Conservation (phyloP, 2,888 invertebrate species). For the Ryuthela nishihirai region DNA sequence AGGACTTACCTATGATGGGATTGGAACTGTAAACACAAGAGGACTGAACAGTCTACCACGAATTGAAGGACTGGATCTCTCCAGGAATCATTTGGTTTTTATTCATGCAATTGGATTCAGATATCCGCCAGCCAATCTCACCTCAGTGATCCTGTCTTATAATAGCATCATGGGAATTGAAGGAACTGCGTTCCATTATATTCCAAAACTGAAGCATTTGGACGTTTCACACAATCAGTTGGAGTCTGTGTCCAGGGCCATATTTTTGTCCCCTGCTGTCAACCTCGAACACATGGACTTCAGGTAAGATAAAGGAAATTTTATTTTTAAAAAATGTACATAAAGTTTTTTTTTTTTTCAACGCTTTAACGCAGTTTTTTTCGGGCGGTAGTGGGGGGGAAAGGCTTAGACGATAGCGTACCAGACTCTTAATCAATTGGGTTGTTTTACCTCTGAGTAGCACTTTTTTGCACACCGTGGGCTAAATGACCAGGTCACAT, state of each 20-base stretch:
- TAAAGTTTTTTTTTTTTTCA: too few species aligned
- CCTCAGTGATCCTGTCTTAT: conserved; percentile 4
- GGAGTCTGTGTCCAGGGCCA: neutral
- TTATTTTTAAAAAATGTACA: too few species aligned
- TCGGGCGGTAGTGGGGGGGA: too few species aligned
- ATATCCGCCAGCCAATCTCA: conserved; percentile 10
- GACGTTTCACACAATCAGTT: conserved; percentile 20
- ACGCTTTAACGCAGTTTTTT: too few species aligned
- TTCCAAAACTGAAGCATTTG: neutral
- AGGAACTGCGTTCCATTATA: neutral
- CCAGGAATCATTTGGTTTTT: conserved; percentile 7
- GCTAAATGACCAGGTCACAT: too few species aligned
- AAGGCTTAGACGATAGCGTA: too few species aligned
- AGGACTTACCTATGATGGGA: conserved; percentile 2
- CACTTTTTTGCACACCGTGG: too few species aligned
- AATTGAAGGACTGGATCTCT: conserved; percentile 12
- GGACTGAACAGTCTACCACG: conserved; percentile 6
- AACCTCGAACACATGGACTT: conserved; percentile 8
- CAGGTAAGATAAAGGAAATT: too few species aligned
- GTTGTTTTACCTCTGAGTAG: too few species aligned
- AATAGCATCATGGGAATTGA: conserved; percentile 13
- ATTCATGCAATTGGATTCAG: conserved; percentile 3
- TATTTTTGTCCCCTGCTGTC: conserved; percentile 6
- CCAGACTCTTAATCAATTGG: too few species aligned
- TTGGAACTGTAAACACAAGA: conserved; percentile 12